Evolutionary conservation across 2,888 invertebrate species (phyloP), one percentile per base, ranked within the genome.

Genomic region (Drosophila siamana): DNA sequence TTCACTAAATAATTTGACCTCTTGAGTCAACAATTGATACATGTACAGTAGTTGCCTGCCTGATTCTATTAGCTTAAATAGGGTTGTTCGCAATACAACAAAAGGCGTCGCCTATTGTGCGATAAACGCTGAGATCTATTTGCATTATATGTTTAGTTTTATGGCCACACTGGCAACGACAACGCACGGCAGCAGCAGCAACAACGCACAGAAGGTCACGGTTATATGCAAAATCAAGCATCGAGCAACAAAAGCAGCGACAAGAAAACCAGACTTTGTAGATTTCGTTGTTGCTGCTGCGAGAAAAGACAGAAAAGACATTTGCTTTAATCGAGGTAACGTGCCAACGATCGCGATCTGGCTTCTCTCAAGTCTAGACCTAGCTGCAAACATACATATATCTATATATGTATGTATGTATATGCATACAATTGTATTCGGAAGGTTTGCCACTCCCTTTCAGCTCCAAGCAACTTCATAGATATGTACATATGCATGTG

Each of bases 1-100:
- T 57, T 66, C 73, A 86, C 86, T 86, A 86, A 86, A 88, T 84
- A 86, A 78, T 86, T 67, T 80, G 88, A 86, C 86, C 86, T 88
- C 80, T 84, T 70, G 66, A 74, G 78, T 80, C 78, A 71, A 63
- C 87, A 86, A 86, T 84, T 86, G 82, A 80, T 80, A 59, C 33
- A 28, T 43, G 24, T 48, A 36, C 47, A 57, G 55, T 63, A 57
- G 55, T 63, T 43, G 62, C 51, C 13, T 38, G 51, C 26, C 38
- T 77, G 63, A 81, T 84, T 83, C 86, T 84, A 84, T 86, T 79
- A 77, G 77, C 77, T 69, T 60, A 78, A 72, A 71, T 71, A 62
- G 68, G 51, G 43, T 66, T 52, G 55, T 69, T 60, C 47, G 57
- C 61, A 3, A 19, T 3, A 19, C 19, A 19, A 66, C 64, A 61